Evolutionary conservation across 1,140 invertebrate genomes (phyloP), one percentile per base, ranked within the genome.

Genomic region (Anthonomus grandis): DNA sequence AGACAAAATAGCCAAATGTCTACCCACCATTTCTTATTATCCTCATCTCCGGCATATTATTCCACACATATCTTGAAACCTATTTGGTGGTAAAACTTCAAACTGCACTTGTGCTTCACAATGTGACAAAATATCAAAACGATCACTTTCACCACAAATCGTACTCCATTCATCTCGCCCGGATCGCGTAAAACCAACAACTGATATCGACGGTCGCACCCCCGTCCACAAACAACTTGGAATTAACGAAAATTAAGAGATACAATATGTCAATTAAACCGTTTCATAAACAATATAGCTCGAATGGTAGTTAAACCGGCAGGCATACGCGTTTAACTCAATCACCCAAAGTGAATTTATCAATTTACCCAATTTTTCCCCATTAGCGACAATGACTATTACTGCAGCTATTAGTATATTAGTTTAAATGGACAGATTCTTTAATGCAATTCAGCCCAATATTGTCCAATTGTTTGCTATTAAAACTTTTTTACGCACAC

Each of bases 321-420:
- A 46, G 57, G 65, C 64, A 64, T 56, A 67, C 68, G 65, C 68
- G 65, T 66, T 67, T 64, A 59, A 46, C 59, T 70, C 68, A 71
- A 71, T 71, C 59, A 62, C 60, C 67, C 61, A 63, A 72, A 74
- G 66, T 72, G 72, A 74, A 72, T 72, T 74, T 74, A 74, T 74
- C 72, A 74, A 74, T 74, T 74, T 74, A 74, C 72, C 70, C 72
- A 74, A 74, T 74, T 74, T 74, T 72, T 72, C 69, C 70, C 72
- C 70, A 74, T 74, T 74, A 74, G 70, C 67, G 64, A 70, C 69
- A 72, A 71, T 71, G 67, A 67, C 68, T 71, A 73, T 73, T 73
- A 73, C 70, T 70, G 65, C 69, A 69, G 70, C 70, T 69, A 70
- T 70, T 70, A 70, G 69, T 70, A 66, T 67, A 72, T 70, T 71